A percentile compares a stretch with the other conserved stretches of the same genome.
Evolutionary conservation across 2,797 vertebrate species (phyloP).

Genomic region (Oreonectes daqikongensis): DNA sequence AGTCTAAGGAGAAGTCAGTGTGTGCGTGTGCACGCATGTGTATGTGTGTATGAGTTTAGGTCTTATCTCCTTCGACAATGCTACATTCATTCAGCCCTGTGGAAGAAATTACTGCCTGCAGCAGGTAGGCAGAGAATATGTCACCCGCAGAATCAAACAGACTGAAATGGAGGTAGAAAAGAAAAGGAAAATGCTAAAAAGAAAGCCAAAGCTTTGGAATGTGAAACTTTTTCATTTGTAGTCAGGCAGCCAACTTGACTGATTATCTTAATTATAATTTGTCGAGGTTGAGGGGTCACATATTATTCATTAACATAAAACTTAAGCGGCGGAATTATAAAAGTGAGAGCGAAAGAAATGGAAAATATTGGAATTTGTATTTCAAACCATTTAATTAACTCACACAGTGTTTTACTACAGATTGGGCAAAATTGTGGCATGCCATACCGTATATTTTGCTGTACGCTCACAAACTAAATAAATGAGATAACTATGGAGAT

Average conservation of each 20-base stretch:
- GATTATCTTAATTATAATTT: conserved; percentile 47
- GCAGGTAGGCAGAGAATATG: conserved; percentile 44
- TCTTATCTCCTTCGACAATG: conserved; percentile 51
- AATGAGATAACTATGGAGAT: conserved; percentile 3
- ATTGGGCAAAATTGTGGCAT: neutral
- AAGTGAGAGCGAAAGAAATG: neutral
- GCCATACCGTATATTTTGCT: neutral
- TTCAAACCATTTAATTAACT: conserved; percentile 19
- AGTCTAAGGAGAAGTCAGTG: neutral
- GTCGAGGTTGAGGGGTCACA: conserved; percentile 35
- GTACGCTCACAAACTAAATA: neutral
- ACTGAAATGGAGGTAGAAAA: conserved; percentile 18
- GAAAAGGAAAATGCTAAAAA: conserved; percentile 7
- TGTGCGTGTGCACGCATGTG: conserved; percentile 8
- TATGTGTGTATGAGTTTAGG: conserved; percentile 30
- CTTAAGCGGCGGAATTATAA: neutral
- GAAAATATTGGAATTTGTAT: conserved; percentile 6
- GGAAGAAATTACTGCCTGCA: conserved; percentile 51
- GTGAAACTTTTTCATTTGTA: conserved; percentile 28
- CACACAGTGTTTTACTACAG: neutral
- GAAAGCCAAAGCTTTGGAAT: neutral
- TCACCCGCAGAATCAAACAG: conserved; percentile 42
- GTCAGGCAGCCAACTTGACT: conserved; percentile 17
- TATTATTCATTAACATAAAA: conserved; percentile 30
- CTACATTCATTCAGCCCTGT: conserved; percentile 49